Evolutionary conservation across 2,113 vertebrate species (phyloP), one percentile per base, ranked within the genome.

Genomic region (Tragelaphus scriptus): DNA sequence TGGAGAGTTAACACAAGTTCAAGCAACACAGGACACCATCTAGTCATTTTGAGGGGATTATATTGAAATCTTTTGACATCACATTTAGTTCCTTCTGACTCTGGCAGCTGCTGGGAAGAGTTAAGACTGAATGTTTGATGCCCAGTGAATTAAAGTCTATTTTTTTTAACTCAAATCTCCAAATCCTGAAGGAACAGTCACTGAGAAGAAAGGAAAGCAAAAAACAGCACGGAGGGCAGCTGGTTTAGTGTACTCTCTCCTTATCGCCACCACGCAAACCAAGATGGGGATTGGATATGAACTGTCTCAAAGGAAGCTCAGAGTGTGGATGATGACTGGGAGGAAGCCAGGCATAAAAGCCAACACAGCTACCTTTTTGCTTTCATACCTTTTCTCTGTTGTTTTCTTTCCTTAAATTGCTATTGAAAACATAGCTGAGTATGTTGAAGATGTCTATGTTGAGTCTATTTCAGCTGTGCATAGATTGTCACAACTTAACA

Each of bases 301-400:
- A 99, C 99, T 99, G 98, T 99, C 98, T 99, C 99, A 99, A 98
- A 97, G 92, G 89, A 96, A 98, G 88, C 94, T 95, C 89, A 32
- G 80, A 15, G 86, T 92, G 56, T 8, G 97, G 97, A 99, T 98
- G 98, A 99, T 99, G 99, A 98, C 99, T 98, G 99, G 99, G 99
- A 99, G 99, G 99, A 99, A 2, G 11, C 77, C 51, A 89, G 47
- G 10, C 4, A 79, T 55, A 1, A 14, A 88, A 93, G 61, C 65
- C n/a, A 30, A 36, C 61, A 65, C 15, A 63, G 25, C 84, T 25
- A 55, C 47, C 3, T 90, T 55, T 91, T 63, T 56, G 36, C 82
- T 96, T 96, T 80, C 81, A 13, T 7, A 12, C 11, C 30, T 79
- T 90, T 90, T 36, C 59, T n/a, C 49, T 51, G 47, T 51, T 88